Evolutionary conservation across 2,797 vertebrate genomes (phyloP).

Genomic region (Moxostoma hubbsi): DNA sequence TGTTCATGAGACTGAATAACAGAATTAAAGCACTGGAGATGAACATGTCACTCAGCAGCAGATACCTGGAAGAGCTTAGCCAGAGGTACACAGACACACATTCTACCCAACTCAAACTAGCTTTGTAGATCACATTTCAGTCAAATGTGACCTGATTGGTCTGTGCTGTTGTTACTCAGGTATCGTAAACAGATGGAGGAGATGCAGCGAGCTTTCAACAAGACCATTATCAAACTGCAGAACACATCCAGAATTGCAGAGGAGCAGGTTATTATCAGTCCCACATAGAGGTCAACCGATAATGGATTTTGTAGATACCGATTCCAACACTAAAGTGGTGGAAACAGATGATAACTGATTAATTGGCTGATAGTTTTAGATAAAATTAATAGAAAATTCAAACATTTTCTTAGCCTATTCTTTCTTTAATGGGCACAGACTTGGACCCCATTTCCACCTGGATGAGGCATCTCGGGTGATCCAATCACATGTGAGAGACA

Average conservation of each 20-base stretch:
- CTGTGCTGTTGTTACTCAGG: constrained; percentile 70
- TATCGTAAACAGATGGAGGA: constrained; percentile 99
- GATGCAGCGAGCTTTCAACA: constrained; percentile 99
- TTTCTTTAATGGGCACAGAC: too few species aligned
- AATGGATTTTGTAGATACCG: too few species aligned
- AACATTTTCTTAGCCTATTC: too few species aligned
- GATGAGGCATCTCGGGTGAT: too few species aligned
- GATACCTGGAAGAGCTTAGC: constrained; percentile 97
- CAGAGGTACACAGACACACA: constrained; percentile 80
- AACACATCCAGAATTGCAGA: constrained; percentile 97
- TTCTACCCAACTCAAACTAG: background rate
- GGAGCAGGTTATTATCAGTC: constrained; percentile 84
- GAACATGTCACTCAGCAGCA: constrained; percentile 98
- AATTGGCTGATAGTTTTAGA: too few species aligned
- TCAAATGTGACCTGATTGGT: background rate
- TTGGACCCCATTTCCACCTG: too few species aligned
- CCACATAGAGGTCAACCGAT: too few species aligned
- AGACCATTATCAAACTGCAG: constrained; percentile 97
- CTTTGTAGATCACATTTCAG: background rate
- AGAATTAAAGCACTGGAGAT: constrained; percentile 98
- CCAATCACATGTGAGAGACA: too few species aligned
- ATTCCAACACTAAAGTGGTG: too few species aligned
- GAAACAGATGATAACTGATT: too few species aligned
- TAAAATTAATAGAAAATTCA: too few species aligned
- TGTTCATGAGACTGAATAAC: constrained; percentile 99